Evolutionary conservation across 2,888 invertebrate genomes (phyloP), one percentile per base, ranked within the genome.

Genomic region (Troides aeacus): DNA sequence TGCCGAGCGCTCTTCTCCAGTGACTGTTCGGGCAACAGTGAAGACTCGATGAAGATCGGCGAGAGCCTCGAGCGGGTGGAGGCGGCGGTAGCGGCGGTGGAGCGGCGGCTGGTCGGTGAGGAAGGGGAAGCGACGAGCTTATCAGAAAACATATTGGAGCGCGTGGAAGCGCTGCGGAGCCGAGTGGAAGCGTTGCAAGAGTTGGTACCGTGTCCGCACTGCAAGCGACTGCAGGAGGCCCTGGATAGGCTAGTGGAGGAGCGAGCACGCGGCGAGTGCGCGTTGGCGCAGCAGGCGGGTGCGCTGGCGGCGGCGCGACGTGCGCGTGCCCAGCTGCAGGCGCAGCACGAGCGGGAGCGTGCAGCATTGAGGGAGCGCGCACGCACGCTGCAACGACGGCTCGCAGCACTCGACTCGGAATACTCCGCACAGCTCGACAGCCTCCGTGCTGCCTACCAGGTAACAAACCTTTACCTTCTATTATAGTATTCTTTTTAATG

Each of bases 341-440:
- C 88, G 75, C 87, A 87, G 82, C 94, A 93, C 84, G 91, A 93
- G 78, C 93, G 95, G 72, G 90, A 94, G 82, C 93, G 94, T 74
- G 94, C 94, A 42, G 93, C 93, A 71, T 89, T 95, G 68, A 85
- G 95, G 50, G 96, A 97, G 79, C 95, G 96, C 70, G 95, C 96
- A 69, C 94, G 95, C 71, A 94, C 95, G 73, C 88, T 97, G 76
- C 96, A 96, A 83, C 93, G 95, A 53, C 93, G 96, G 30, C 93
- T 97, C 73, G 95, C 95, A 74, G 94, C 96, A 53, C 92, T 97
- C 71, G 96, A 97, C 84, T 95, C 96, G 10, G 97, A 98, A 86
- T 97, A 97, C 85, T 94, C 96, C 68, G 96, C 96, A 77, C 97
- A 97, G 85, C 94, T 97, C 69, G 96, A 96, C 79, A 96, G 96